Conservation (phyloP, 2,797 vertebrate genomes). For the Paguma larvata region DNA sequence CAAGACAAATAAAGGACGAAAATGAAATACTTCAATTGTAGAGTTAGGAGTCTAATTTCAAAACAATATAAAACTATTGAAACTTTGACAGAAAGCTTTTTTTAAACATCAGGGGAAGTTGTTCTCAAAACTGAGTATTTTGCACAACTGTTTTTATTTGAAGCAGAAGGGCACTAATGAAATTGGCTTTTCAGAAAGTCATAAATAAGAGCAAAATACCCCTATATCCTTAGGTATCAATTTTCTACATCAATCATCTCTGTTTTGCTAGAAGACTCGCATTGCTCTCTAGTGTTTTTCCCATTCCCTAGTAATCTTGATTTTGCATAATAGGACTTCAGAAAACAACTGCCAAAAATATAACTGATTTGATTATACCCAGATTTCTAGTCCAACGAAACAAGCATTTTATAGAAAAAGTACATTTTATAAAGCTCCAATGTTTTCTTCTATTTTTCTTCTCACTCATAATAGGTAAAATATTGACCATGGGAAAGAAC, state of each 20-base stretch:
- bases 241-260: slow-evolving; percentile 61
- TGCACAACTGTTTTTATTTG: slow-evolving; percentile 42
- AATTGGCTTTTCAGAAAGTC: slow-evolving; percentile 69
- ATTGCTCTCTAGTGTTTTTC: slow-evolving; percentile 42
- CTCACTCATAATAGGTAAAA: slow-evolving; percentile 39
- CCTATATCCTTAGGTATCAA: slow-evolving; percentile 39
- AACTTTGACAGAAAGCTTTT: slow-evolving; percentile 38
- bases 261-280: slow-evolving; percentile 53
- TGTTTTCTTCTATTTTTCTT: slow-evolving; percentile 44
- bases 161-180: slow-evolving; percentile 65
- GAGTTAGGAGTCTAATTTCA: slow-evolving; percentile 58
- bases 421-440: slow-evolving; percentile 52
- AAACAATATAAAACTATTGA: slow-evolving; percentile 40
- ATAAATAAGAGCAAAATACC: slow-evolving; percentile 71
- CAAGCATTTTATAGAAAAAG: slow-evolving; percentile 34
- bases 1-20: slow-evolving; percentile 22
- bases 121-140: slow-evolving; percentile 59
- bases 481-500: slow-evolving; percentile 27
- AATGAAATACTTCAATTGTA: slow-evolving; percentile 21
- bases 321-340: slow-evolving; percentile 66
- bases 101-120: slow-evolving; percentile 19
- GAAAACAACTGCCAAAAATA: slow-evolving; percentile 73
- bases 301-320: slow-evolving; percentile 41
- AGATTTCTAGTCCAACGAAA: slow-evolving; percentile 59
- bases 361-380: slow-evolving; percentile 66